These are phyloP conservation scores for Micromys minutus DNA, from an alignment of 2,113 vertebrate genomes.

Conservation along the genomic window DNA sequence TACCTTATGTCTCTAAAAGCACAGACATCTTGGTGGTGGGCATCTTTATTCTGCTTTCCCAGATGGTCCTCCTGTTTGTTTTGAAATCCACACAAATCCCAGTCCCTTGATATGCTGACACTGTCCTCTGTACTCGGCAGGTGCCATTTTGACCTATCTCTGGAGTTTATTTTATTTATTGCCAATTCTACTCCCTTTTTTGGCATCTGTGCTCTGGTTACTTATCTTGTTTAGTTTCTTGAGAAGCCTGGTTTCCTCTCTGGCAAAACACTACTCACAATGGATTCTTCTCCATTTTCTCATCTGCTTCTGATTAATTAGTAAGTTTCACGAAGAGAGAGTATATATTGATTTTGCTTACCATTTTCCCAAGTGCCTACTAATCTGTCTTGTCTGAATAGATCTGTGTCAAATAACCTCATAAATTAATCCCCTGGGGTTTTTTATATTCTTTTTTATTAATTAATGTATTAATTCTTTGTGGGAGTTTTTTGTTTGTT, in stretches of 20 bases:
- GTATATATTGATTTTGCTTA: neutral
- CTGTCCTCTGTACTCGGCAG: accelerated
- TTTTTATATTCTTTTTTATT: neutral
- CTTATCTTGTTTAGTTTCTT: neutral
- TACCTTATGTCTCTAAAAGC: neutral
- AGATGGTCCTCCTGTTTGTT: neutral
- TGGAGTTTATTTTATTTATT: accelerated
- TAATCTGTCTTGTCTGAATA: neutral
- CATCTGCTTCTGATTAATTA: neutral
- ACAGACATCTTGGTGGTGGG: no score
- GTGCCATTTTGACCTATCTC: neutral
- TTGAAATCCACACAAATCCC: neutral
- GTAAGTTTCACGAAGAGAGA: neutral
- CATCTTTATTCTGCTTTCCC: neutral
- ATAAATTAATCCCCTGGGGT: neutral
- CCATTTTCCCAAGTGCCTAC: neutral
- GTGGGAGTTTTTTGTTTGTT: neutral
- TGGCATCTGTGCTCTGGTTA: neutral
- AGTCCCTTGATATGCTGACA: neutral
- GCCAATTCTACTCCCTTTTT: neutral
- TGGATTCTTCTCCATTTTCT: neutral
- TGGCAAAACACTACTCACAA: neutral
- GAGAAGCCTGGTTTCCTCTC: neutral
- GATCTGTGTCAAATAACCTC: neutral
- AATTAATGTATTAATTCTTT: neutral